These are phyloP conservation scores for Sabellastarte sp. DNA, from an alignment of 2,888 invertebrate genomes.

Conservation along the genomic window DNA sequence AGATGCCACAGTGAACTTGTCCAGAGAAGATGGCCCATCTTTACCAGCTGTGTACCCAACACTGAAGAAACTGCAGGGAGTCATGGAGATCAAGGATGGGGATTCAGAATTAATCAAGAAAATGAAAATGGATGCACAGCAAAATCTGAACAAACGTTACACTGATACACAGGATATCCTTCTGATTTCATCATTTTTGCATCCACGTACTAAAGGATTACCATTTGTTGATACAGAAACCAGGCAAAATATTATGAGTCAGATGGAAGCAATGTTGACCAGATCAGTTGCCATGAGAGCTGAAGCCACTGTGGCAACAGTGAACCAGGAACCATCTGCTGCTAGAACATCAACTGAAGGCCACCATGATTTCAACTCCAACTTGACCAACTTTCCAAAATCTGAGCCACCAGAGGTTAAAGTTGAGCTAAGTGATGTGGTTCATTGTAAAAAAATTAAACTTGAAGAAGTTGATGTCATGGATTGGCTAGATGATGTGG, in stretches of 20 bases:
- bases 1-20: background rate
- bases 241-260: no score
- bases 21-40: background rate
- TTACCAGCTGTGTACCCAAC: background rate
- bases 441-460: no score
- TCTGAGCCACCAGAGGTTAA: background rate
- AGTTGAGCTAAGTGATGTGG: no score
- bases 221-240: background rate
- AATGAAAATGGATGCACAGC: background rate
- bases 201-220: background rate
- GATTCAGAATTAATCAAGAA: background rate
- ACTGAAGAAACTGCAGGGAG: background rate
- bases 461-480: background rate
- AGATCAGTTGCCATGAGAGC: no score
- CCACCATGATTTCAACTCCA: no score
- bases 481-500: background rate
- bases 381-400: no score
- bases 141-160: background rate
- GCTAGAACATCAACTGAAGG: no score
- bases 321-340: background rate
- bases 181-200: background rate
- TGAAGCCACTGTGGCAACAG: no score
- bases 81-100: no score
- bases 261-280: no score
- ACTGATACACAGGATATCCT: background rate